Conservation (phyloP, 1,140 invertebrate genomes). For the Dreissena polymorpha region DNA sequence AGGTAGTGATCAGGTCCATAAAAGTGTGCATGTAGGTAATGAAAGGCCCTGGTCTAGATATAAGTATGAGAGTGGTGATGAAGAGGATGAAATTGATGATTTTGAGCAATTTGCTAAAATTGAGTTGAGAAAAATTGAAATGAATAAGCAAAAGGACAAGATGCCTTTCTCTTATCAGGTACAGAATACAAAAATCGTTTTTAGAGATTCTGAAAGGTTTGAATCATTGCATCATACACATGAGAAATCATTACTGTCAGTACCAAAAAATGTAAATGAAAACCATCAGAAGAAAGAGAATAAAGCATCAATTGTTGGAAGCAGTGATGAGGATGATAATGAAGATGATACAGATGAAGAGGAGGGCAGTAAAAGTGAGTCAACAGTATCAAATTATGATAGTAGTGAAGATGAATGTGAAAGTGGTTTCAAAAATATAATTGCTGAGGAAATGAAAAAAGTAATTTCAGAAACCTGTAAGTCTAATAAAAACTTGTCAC, state of each 20-base stretch:
- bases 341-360: slow-evolving; percentile 25
- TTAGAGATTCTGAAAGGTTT: too few species aligned
- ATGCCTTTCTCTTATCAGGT: too few species aligned
- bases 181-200: too few species aligned
- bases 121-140: neutral
- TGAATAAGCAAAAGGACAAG: neutral
- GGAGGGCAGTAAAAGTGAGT: neutral
- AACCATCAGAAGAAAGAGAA: slow-evolving; percentile 9
- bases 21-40: neutral
- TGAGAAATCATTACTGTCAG: too few species aligned
- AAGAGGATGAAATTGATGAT: slow-evolving; percentile 42
- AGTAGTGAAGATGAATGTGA: neutral
- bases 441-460: slow-evolving; percentile 19
- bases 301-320: neutral
- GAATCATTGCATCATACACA: too few species aligned
- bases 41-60: neutral
- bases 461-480: neutral
- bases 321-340: slow-evolving; percentile 27
- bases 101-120: slow-evolving; percentile 37
- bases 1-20: neutral
- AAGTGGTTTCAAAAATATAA: slow-evolving; percentile 33
- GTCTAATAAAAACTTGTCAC: neutral
- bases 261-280: slow-evolving; percentile 6
- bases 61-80: neutral
- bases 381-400: neutral